Evolutionary conservation across 2,888 invertebrate genomes (phyloP).

Genomic region (Antitype chi): DNA sequence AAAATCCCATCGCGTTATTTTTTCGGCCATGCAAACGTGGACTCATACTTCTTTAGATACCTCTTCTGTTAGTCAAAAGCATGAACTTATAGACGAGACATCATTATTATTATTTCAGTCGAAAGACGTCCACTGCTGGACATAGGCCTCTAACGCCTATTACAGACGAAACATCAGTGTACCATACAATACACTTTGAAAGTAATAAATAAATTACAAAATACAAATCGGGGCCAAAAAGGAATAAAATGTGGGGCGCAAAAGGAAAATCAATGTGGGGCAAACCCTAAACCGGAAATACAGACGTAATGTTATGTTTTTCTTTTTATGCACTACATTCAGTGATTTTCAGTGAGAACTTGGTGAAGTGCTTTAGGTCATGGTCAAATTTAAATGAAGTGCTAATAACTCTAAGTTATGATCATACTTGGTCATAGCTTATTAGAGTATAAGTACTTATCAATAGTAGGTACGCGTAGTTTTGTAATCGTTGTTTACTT

Average conservation of each 20-base stretch:
- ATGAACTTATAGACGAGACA: no score
- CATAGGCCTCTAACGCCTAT: not conserved
- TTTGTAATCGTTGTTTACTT: constrained; percentile 1
- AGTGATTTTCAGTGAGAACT: not conserved
- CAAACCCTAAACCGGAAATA: not conserved
- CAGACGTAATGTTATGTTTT: not conserved
- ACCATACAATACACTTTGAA: not conserved
- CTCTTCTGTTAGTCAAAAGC: no score
- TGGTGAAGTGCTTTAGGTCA: not conserved
- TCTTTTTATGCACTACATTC: not conserved
- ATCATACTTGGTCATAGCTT: not conserved
- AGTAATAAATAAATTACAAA: not conserved
- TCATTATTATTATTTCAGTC: no score
- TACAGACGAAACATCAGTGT: not conserved
- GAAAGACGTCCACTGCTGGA: no score
- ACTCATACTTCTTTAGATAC: no score
- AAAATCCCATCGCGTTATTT: no score
- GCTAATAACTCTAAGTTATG: constrained; percentile 22
- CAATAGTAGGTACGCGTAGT: not conserved
- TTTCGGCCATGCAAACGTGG: no score
- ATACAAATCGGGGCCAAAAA: not conserved
- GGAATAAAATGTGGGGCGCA: not conserved
- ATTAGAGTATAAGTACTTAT: not conserved
- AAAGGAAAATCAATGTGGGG: not conserved
- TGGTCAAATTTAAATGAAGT: constrained; percentile 3